Conservation (phyloP, 2,797 vertebrate genomes). For the Cynodonichthys magdalenae region DNA sequence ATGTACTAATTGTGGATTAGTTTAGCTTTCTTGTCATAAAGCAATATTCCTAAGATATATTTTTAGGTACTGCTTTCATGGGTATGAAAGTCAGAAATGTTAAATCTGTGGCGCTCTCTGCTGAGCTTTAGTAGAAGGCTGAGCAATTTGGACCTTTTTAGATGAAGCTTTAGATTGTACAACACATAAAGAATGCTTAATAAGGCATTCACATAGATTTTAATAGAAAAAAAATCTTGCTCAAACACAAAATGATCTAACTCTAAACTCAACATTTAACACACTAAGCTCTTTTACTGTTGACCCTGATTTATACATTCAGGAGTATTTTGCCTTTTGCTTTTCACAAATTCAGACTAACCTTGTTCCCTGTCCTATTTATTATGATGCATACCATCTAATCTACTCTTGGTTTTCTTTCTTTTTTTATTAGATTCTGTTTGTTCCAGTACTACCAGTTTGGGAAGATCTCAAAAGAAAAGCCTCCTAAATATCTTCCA, state of each 20-base stretch:
- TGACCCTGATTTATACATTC: conserved; percentile 13
- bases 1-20: neutral
- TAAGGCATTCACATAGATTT: too few species aligned
- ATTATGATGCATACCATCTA: conserved; percentile 5
- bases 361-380: neutral
- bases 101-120: conserved; percentile 60
- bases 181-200: neutral
- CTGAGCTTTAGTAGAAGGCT: conserved; percentile 27
- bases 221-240: too few species aligned
- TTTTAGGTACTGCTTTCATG: conserved; percentile 6
- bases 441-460: conserved; percentile 77
- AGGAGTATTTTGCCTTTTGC: neutral
- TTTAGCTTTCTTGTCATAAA: conserved; percentile 11
- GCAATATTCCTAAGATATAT: neutral
- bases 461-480: conserved; percentile 84
- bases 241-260: too few species aligned
- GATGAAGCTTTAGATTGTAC: neutral
- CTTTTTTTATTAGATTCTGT: conserved; percentile 79
- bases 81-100: conserved; percentile 18
- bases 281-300: neutral
- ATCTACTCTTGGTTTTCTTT: neutral
- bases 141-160: neutral
- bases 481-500: conserved; percentile 89
- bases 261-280: neutral
- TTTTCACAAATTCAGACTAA: neutral